Evolutionary conservation across 1,140 invertebrate species (phyloP).

Genomic region (Olivierus martensii): DNA sequence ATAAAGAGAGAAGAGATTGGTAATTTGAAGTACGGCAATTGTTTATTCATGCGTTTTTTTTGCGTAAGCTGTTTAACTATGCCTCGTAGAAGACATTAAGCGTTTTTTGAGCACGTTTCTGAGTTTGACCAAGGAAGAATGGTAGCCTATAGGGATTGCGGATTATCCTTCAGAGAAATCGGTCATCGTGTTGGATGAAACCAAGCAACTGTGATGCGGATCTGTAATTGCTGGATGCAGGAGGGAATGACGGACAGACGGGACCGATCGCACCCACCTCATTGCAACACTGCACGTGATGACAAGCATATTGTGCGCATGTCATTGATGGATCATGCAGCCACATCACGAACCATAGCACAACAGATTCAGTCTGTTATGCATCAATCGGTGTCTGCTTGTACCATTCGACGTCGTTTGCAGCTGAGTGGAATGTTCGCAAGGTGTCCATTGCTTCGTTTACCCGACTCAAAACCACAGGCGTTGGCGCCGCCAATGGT

Average conservation of each 20-base stretch:
- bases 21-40: background rate
- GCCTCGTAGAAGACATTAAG: background rate
- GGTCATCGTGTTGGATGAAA: background rate
- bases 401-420: constrained; percentile 1
- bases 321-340: background rate
- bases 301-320: background rate
- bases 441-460: background rate
- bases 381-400: background rate
- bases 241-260: background rate
- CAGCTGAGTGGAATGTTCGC: background rate
- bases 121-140: background rate
- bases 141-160: background rate
- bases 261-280: background rate
- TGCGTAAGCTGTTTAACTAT: background rate
- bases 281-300: background rate
- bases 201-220: background rate
- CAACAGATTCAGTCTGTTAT: background rate
- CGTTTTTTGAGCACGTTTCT: background rate
- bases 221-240: background rate
- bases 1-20: background rate
- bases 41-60: background rate
- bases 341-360: constrained; percentile 1
- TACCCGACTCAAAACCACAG: constrained; percentile 2
- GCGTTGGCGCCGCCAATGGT: background rate
- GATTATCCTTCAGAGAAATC: constrained; percentile 6